phyloP scores from a whole-genome alignment of 2,797 vertebrate genomes.

The Spatula clypeata region DNA sequence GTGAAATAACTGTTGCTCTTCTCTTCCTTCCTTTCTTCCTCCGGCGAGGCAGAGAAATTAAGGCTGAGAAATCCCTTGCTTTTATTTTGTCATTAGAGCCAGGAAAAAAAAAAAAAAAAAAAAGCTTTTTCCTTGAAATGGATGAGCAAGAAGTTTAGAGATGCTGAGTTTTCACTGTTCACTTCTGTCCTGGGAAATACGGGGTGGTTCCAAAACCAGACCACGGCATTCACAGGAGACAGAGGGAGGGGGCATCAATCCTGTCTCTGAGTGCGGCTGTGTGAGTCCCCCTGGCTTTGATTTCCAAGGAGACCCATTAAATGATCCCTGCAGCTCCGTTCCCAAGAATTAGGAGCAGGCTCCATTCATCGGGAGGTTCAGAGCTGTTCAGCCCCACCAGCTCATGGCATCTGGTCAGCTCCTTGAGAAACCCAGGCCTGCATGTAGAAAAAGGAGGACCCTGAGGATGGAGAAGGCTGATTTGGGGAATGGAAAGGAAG shows the following conservation, averaged over 20 bases:
- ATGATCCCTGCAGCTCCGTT: background rate
- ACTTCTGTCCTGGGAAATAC: background rate
- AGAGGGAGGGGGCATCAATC: background rate
- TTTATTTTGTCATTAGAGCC: background rate
- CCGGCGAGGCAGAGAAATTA: conserved; percentile 20
- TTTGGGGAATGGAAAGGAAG: background rate
- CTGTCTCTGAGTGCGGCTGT: background rate
- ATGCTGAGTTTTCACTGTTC: background rate
- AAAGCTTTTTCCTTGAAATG: background rate
- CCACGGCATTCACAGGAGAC: background rate
- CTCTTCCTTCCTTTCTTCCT: conserved; percentile 46
- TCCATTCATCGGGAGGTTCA: background rate
- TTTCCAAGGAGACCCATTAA: background rate
- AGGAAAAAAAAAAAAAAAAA: background rate
- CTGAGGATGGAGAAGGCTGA: background rate
- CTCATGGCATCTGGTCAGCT: background rate
- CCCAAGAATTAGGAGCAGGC: background rate
- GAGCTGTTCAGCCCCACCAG: background rate
- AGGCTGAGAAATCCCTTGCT: background rate
- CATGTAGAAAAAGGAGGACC: background rate
- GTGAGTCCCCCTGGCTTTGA: background rate
- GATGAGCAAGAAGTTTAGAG: background rate
- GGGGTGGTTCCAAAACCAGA: background rate
- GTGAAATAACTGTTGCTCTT: conserved; percentile 59
- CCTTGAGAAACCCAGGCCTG: background rate